Base-by-base conservation (phyloP, 2,797 vertebrate genomes). In the Pteronotus mesoamericanus region DNA sequence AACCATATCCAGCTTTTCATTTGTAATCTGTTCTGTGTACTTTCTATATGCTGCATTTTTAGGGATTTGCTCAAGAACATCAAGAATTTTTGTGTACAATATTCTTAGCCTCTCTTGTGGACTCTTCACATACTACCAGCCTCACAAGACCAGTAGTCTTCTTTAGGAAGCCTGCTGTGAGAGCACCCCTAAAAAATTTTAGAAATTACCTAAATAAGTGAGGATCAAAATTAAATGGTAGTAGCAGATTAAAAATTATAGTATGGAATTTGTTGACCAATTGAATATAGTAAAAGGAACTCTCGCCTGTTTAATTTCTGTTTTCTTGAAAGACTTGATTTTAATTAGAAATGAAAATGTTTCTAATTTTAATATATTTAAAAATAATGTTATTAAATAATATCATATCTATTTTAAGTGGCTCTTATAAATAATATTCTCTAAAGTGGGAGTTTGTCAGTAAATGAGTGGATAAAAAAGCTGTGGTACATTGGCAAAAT, bases 351-450 rank as follows among this genome's bases (percentile, higher is more conserved):
- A n/a, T n/a, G n/a, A n/a, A n/a, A n/a, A n/a, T n/a, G 46, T 22
- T 39, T 94, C 34, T 89, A 79, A 68, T 86, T 61, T 82, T 77
- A 59, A 53, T 51, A 55, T 18, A 69, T 44, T 93, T 94, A 61
- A 89, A 89, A 68, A 83, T 78, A 82, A 66, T 55, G 46, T 91
- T 92, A 78, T 26, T 86, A 86, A 86, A 66, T 74, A 85, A 85
- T 77, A 82, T 75, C 37, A 89, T 39, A 57, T 68, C 16, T 61
- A 53, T 66, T 48, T 44, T 1, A 12, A 51, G 71, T 11, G 8
- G 4, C 12, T 77, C 2, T 53, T 61, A 44, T 42, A 86, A 86
- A 57, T 72, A 42, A 51, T 57, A 44, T 16, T 9, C 86, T 84
- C 11, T 51, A 18, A 64, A 57, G 53, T 53, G 9, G 21, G 66